Evolutionary conservation across 2,888 invertebrate genomes (phyloP), one percentile per base, ranked within the genome.

Genomic region (Ichneumoninae sp.): DNA sequence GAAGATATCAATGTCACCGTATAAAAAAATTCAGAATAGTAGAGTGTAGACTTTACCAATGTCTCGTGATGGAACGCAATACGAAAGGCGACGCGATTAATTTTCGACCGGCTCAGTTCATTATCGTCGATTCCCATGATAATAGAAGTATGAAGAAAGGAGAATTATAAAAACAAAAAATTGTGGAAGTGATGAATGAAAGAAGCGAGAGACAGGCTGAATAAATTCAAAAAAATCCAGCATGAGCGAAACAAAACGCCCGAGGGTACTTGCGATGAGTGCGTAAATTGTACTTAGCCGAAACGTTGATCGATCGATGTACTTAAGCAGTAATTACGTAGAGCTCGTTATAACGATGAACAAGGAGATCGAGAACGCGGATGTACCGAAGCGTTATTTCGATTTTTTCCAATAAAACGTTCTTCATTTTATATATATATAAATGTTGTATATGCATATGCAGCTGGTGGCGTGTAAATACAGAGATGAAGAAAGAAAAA

Each of bases 271-370:
- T 84, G 57, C 26, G 54, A 87, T 69, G 70, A 57, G 13, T 47
- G 65, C 52, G 71, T 50, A n/a, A 40, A 16, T 22, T 73, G 83
- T 86, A 86, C 82, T 87, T 84, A 86, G 13, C 57, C 54, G 77
- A 85, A 85, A 87, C 82, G 83, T 88, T 83, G 85, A 79, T 87
- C 87, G 89, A 90, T 89, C 88, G 82, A 90, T 90, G 92, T 92
- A 92, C 91, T 92, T 92, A 91, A 91, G 81, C 75, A 85, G 79
- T 85, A 83, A 79, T 22, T 22, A 60, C 50, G 69, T 85, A 81
- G 74, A 76, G 74, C 50, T 79, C 70, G 80, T 81, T 63, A 80
- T 70, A 57, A 65, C 44, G 82, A 86, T 81, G 52, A 75, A 47
- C 79, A 75, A 63, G 52, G 81, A 75, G 69, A 76, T 83, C 81